Evolutionary conservation across 1,140 invertebrate genomes (phyloP), one percentile per base, ranked within the genome.

Genomic region (Drosophila subobscura): DNA sequence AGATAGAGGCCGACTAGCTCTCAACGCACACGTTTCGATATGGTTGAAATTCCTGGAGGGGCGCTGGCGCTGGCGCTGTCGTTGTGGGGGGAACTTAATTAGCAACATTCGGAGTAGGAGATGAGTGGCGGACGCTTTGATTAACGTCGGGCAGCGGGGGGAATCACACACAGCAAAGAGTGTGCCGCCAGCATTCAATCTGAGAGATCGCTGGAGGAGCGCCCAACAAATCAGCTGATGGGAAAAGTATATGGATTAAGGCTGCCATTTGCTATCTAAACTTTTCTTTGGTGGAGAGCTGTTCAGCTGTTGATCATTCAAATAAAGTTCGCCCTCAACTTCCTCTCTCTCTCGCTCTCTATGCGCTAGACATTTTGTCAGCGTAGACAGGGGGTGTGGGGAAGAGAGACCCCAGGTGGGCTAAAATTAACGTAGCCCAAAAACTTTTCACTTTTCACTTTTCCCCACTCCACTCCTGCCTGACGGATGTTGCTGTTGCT

Each of bases 401-500:
- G n/a, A 49, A 37, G 53, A 65, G 41, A 29, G 53, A 59, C 72
- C 77, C 78, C 78, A 81, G 78, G 78, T 81, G 67, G 78, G 42
- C 78, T 80, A 80, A 80, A 80, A 63, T 72, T 81, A 80, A 72
- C 51, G 22, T 63, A 63, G 57, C 23, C 67, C 29, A 33, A 70
- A 72, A 63, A 20, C 16, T 1, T 0, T 20, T 20, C 16, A n/a
- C 72, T 80, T 70, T 52, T 63, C 61, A 60, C 14, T 52, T 8
- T 33, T 20, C 16, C 29, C 8, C 29, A 33, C 8, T 37, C 33
- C 33, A n/a, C 33, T 12, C 10, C 33, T 27, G 25, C 25, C 5
- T 27, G 25, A 1, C 6, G 25, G 25, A 27, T 27, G 25, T 5
- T 27, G 25, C 25, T 37, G 10, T 33, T 3, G 5, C 29, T 8